phyloP scores from a whole-genome alignment of 2,113 vertebrate species.

The Pedionomus torquatus region DNA sequence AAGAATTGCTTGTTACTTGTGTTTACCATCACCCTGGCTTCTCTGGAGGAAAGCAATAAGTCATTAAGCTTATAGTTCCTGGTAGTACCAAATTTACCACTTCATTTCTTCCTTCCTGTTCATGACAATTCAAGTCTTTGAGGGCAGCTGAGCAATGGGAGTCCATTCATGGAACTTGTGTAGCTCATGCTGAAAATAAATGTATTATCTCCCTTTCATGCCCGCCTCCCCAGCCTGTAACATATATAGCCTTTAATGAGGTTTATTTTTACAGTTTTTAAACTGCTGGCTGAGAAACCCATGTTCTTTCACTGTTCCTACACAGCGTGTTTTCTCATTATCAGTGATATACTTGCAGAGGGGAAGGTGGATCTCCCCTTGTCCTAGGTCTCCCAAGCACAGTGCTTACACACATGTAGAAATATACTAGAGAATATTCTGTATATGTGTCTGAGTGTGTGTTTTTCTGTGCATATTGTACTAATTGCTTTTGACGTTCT shows the following conservation, averaged over 20 bases:
- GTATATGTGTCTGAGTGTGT: accelerated
- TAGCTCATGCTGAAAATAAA: background rate
- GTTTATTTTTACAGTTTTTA: background rate
- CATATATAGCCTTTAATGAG: accelerated
- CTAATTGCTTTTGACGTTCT: slow-evolving; percentile 9
- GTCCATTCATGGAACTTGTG: accelerated
- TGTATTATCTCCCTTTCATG: background rate
- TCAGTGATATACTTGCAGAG: background rate
- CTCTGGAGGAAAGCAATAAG: background rate
- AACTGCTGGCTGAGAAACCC: background rate
- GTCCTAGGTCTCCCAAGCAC: background rate
- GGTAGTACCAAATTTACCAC: background rate
- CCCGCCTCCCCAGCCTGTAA: background rate
- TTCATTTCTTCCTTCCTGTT: background rate
- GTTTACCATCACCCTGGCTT: background rate
- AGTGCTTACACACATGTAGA: background rate
- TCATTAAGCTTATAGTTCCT: background rate
- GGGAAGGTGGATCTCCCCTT: background rate
- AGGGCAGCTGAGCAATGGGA: background rate
- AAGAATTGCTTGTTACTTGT: background rate
- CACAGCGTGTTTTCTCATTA: background rate
- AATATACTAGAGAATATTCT: background rate
- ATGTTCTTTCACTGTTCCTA: background rate
- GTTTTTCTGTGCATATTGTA: background rate
- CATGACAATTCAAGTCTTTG: background rate